phyloP scores from a whole-genome alignment of 2,888 invertebrate genomes.

The Andrena praecox region DNA sequence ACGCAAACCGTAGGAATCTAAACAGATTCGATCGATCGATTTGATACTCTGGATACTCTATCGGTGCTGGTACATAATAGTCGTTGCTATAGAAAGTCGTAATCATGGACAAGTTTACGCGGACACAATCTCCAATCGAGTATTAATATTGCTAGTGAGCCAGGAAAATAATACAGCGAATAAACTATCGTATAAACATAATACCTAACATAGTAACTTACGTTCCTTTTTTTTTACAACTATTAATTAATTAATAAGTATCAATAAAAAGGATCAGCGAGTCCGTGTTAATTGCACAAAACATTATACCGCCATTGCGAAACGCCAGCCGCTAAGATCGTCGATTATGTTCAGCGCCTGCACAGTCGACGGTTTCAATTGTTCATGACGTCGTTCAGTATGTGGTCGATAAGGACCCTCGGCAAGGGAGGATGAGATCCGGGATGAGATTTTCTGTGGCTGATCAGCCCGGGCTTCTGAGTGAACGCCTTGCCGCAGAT shows the following conservation, averaged over 20 bases:
- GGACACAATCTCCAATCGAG: background rate
- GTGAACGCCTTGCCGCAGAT: slow-evolving; percentile 83
- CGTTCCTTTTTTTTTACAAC: slow-evolving; percentile 10
- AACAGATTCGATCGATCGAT: slow-evolving; percentile 7
- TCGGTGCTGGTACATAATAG: slow-evolving; percentile 6
- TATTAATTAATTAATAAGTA: background rate
- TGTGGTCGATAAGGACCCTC: slow-evolving; percentile 81
- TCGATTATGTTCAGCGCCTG: background rate
- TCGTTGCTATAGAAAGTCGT: background rate
- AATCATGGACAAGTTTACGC: background rate
- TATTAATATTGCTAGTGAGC: background rate
- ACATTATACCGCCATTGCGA: background rate
- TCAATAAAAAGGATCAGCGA: background rate
- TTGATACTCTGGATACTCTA: background rate
- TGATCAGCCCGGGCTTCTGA: slow-evolving; percentile 82
- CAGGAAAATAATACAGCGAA: background rate
- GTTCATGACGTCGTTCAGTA: slow-evolving; percentile 80
- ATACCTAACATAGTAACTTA: slow-evolving; percentile 24
- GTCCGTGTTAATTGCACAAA: slow-evolving; percentile 2
- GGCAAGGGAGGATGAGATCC: slow-evolving; percentile 82
- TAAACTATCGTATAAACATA: slow-evolving; percentile 5
- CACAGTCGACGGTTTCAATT: slow-evolving; percentile 27
- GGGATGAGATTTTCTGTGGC: slow-evolving; percentile 83
- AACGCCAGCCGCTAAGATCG: background rate
- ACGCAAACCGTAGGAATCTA: background rate